Conservation (phyloP, 2,797 vertebrate genomes). For the Sorex maritimensis region DNA sequence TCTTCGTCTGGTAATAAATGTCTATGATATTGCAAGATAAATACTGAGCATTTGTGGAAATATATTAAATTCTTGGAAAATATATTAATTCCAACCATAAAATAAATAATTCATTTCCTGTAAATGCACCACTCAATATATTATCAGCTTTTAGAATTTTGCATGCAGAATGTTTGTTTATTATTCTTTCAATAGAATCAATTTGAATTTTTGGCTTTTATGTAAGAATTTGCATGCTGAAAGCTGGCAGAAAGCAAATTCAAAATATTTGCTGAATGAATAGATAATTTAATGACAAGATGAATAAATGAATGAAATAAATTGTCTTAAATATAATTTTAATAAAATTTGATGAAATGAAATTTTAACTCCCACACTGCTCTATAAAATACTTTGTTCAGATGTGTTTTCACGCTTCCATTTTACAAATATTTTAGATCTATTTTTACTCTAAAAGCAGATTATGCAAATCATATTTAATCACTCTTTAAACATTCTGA, state of each 20-base stretch:
- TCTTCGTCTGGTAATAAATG: not conserved
- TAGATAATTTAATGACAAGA: constrained; percentile 57
- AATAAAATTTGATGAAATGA: constrained; percentile 62
- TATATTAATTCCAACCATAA: not conserved
- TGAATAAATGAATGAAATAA: constrained; percentile 62
- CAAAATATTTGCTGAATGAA: constrained; percentile 74
- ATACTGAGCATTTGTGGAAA: not conserved
- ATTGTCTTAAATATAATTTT: constrained; percentile 51
- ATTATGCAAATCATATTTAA: constrained; percentile 82
- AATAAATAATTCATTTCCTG: constrained; percentile 13
- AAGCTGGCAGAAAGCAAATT: constrained; percentile 43
- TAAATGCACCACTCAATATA: not conserved
- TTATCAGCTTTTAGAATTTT: constrained; percentile 58
- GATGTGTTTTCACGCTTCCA: constrained; percentile 62
- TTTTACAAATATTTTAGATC: constrained; percentile 72
- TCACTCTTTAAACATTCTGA: constrained; percentile 72
- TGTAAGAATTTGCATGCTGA: constrained; percentile 53
- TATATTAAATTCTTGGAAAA: constrained; percentile 36
- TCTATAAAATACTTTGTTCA: constrained; percentile 70
- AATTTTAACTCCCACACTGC: constrained; percentile 30
- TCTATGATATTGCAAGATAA: not conserved
- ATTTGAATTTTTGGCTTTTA: constrained; percentile 71
- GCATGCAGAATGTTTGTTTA: constrained; percentile 60
- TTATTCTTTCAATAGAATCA: constrained; percentile 55
- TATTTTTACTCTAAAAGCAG: constrained; percentile 75